Conservation (phyloP, 2,113 vertebrate genomes). For the Dasyurus viverrinus region DNA sequence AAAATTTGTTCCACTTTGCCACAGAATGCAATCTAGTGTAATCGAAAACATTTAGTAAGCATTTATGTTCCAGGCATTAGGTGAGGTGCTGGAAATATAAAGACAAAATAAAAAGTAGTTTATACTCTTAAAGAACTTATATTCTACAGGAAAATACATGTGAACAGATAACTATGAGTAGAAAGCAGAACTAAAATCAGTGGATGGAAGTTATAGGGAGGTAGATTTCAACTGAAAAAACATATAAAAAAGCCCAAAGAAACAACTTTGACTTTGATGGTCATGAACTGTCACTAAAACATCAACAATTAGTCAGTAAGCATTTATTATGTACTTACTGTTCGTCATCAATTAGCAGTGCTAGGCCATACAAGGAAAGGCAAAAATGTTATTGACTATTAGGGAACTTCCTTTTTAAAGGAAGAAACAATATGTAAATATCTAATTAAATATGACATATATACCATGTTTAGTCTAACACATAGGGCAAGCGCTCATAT, state of each 20-base stretch:
- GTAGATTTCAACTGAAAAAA: neutral
- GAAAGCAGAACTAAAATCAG: neutral
- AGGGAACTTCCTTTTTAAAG: neutral
- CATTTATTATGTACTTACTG: neutral
- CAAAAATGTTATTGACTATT: neutral
- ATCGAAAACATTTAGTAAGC: neutral
- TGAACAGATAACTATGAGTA: neutral
- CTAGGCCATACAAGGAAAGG: neutral
- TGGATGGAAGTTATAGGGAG: neutral
- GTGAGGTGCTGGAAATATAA: neutral
- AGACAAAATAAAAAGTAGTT: neutral
- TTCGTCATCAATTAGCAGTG: neutral
- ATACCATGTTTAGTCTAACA: too few species aligned
- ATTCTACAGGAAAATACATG: neutral
- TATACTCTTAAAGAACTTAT: neutral
- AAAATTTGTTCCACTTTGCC: neutral
- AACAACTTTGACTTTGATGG: neutral
- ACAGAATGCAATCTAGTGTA: neutral
- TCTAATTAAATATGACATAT: neutral
- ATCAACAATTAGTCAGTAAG: neutral
- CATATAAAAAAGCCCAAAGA: neutral
- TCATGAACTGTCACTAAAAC: neutral
- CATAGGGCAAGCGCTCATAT: too few species aligned
- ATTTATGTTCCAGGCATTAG: neutral
- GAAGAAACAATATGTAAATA: neutral